Evolutionary conservation across 2,797 vertebrate genomes (phyloP), one percentile per base, ranked within the genome.

Genomic region (Neostethus bicornis): DNA sequence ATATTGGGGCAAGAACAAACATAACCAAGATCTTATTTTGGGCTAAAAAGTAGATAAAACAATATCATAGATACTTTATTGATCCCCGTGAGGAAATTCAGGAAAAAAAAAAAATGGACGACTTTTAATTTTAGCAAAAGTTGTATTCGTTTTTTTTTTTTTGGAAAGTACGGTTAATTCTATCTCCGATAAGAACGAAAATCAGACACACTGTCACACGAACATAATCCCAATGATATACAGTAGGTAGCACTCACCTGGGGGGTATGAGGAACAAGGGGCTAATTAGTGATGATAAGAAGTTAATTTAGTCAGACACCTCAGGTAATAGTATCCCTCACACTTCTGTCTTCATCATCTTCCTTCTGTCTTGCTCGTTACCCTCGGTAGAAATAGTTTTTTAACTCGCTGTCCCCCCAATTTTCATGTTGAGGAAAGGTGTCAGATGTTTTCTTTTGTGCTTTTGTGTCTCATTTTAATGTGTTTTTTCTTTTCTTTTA

Each of bases 261-360:
- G 38, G 77, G 84, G 80, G 72, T 80, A 49, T 55, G 70, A 78
- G 78, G 81, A 85, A 87, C 86, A 83, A 83, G 82, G 76, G 86
- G 81, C 81, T 90, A 86, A 90, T 90, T 90, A 90, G 83, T 83
- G 85, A 86, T 81, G 79, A 88, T 85, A 84, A 90, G 79, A 87
- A 90, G 86, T 83, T 91, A 87, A 87, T 90, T 89, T 89, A 87
- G 87, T 90, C 80, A 76, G 83, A 86, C 87, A 88, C 83, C 83
- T 85, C 71, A 82, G 81, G 81, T 89, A 85, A 88, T 88, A 74
- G 53, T 63, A 55, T 35, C 58, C 70, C 69, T 44, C 61, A 16
- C 16, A 19, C 56, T 37, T 48, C 53, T 43, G 46, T 65, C 66
- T 73, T 65, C 55, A 39, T 61, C 84, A 63, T 79, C 65, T 60